Evolutionary conservation across 2,888 invertebrate genomes (phyloP), one percentile per base, ranked within the genome.

Genomic region (Cinara cedri): DNA sequence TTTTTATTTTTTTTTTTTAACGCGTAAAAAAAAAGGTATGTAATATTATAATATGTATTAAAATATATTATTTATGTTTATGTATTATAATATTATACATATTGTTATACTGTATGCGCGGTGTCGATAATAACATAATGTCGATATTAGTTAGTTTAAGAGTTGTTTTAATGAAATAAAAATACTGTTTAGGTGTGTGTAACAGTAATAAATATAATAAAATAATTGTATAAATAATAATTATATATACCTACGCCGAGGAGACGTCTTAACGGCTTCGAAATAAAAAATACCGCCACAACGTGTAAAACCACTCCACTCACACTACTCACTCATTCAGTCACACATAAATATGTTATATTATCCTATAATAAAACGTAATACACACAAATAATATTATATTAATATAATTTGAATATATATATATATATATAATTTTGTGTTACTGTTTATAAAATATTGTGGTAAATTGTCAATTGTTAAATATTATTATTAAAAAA

Each of bases 381-480:
- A 34, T 34, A 34, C 34, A 34, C 34, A 34, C 6, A 34, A 4
- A 34, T 34, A 34, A 34, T n/a, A n/a, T n/a, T n/a, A n/a, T n/a
- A n/a, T n/a, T n/a, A n/a, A n/a, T n/a, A n/a, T n/a, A n/a, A n/a
- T n/a, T n/a, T n/a, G n/a, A 34, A 34, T 34, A 34, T 34, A 6
- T 34, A 34, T 34, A 34, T n/a, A n/a, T n/a, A n/a, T n/a, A n/a
- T n/a, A n/a, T n/a, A n/a, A n/a, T 46, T 46, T 51, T 51, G 14
- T n/a, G 19, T 54, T n/a, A 3, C 0, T n/a, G 9, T 19, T 16
- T 26, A 14, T 24, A 14, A 13, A 1, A 3, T 60, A 49, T n/a
- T 34, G 14, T 16, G 66, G 16, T 66, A 55, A 76, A 76, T 55
- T 66, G 65, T 76, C 76, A 76, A 76, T 76, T 76, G 76, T 76